Conservation (phyloP, 2,888 invertebrate genomes). For the Phasia obesa region DNA sequence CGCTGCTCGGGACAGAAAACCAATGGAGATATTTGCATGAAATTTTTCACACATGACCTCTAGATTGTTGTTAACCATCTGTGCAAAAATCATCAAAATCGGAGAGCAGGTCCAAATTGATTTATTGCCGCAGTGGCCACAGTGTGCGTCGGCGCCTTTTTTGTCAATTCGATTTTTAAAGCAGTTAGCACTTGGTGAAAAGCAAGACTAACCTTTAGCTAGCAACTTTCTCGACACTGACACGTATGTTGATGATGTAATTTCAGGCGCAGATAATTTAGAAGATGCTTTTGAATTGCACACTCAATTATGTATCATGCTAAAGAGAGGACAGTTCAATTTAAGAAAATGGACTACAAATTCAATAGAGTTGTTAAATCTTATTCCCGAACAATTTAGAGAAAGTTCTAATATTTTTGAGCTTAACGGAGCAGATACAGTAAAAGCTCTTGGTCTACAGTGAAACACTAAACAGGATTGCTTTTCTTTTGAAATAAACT, state of each 20-base stretch:
- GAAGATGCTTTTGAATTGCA: slow-evolving; percentile 38
- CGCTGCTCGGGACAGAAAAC: too few species aligned
- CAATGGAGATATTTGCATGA: too few species aligned
- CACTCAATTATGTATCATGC: slow-evolving; percentile 26
- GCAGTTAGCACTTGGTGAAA: slow-evolving; percentile 59
- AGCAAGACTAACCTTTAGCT: slow-evolving; percentile 41
- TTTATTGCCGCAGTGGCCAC: too few species aligned
- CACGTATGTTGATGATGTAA: slow-evolving; percentile 52
- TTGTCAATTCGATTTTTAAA: slow-evolving; percentile 63
- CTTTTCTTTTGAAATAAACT: slow-evolving; percentile 56
- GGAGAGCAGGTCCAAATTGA: too few species aligned
- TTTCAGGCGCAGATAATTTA: slow-evolving; percentile 47
- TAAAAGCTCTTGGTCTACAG: slow-evolving; percentile 52
- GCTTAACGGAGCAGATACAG: slow-evolving; percentile 40
- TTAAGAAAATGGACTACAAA: slow-evolving; percentile 64
- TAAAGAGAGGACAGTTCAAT: slow-evolving; percentile 54
- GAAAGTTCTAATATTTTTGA: slow-evolving; percentile 41
- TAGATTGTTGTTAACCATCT: too few species aligned
- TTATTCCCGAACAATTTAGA: slow-evolving; percentile 11
- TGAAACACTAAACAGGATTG: slow-evolving; percentile 47
- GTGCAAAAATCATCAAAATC: too few species aligned
- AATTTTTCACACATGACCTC: too few species aligned
- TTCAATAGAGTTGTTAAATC: slow-evolving; percentile 32
- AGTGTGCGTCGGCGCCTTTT: slow-evolving; percentile 62
- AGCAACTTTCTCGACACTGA: slow-evolving; percentile 44